Evolutionary conservation across 2,113 vertebrate species (phyloP).

Genomic region (Pterocles gutturalis): DNA sequence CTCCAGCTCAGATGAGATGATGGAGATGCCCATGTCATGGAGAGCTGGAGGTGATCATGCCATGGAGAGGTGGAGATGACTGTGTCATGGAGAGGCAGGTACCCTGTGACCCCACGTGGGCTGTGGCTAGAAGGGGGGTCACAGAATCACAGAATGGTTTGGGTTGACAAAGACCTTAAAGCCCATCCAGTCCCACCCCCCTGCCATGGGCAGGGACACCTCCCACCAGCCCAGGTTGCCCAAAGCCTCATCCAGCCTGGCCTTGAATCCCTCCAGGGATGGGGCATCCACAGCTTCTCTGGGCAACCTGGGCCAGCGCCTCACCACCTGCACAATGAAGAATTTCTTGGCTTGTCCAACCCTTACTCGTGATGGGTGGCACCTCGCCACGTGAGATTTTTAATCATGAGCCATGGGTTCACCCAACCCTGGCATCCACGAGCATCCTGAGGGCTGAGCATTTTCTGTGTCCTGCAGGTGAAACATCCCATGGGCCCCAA

Average conservation of each 20-base stretch:
- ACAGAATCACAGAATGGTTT: not conserved
- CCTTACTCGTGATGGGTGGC: not conserved
- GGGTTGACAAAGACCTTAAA: no score
- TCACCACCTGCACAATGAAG: no score
- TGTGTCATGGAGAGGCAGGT: rapidly evolving
- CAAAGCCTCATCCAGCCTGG: no score
- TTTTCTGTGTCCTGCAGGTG: not conserved
- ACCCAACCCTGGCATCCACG: rapidly evolving
- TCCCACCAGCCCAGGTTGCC: no score
- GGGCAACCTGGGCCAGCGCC: no score
- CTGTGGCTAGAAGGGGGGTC: not conserved
- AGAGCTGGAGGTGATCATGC: not conserved
- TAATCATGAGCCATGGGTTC: rapidly evolving
- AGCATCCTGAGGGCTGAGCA: not conserved
- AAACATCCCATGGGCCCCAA: not conserved
- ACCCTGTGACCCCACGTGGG: not conserved
- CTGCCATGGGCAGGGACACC: no score
- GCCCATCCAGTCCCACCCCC: no score
- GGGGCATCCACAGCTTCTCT: no score
- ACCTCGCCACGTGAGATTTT: not conserved
- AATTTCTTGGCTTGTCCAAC: no score
- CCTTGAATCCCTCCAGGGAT: no score
- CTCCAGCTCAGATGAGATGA: not conserved
- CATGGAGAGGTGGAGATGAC: not conserved
- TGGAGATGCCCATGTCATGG: not conserved